phyloP scores from a whole-genome alignment of 2,888 invertebrate species.

The Cryptus armator region DNA sequence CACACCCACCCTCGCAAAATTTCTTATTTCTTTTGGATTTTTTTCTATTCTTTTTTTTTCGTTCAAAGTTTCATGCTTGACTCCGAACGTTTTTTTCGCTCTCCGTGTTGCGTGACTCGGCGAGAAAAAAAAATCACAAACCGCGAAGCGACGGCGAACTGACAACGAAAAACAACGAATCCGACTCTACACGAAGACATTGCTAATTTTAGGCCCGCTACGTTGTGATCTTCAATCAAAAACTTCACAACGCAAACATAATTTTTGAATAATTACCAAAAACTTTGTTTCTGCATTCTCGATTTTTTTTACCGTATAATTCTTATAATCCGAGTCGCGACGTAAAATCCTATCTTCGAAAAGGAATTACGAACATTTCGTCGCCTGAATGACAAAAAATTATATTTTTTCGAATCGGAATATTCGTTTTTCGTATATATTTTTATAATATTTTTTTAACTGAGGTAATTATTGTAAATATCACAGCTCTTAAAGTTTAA shows the following conservation, averaged over 20 bases:
- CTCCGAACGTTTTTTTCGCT: not conserved
- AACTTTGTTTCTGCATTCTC: too few relatives aligned
- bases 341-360: too few relatives aligned
- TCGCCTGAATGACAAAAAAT: too few relatives aligned
- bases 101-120: not conserved
- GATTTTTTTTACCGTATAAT: too few relatives aligned
- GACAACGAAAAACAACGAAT: not conserved
- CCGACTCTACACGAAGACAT: not conserved
- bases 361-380: too few relatives aligned
- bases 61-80: not conserved
- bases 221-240: constrained; percentile 10
- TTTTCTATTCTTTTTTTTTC: constrained; percentile 4
- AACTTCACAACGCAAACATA: not conserved
- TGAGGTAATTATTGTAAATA: too few relatives aligned
- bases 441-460: too few relatives aligned
- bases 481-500: too few relatives aligned
- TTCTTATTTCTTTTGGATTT: not conserved
- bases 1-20: constrained; percentile 1
- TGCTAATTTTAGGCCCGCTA: constrained; percentile 31
- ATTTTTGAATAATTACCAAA: too few relatives aligned
- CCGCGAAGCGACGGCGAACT: constrained; percentile 1
- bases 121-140: constrained; percentile 4
- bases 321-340: too few relatives aligned
- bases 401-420: too few relatives aligned
- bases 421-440: too few relatives aligned